Base-by-base conservation (phyloP, 1,140 invertebrate species). In the Lethrus apterus region DNA sequence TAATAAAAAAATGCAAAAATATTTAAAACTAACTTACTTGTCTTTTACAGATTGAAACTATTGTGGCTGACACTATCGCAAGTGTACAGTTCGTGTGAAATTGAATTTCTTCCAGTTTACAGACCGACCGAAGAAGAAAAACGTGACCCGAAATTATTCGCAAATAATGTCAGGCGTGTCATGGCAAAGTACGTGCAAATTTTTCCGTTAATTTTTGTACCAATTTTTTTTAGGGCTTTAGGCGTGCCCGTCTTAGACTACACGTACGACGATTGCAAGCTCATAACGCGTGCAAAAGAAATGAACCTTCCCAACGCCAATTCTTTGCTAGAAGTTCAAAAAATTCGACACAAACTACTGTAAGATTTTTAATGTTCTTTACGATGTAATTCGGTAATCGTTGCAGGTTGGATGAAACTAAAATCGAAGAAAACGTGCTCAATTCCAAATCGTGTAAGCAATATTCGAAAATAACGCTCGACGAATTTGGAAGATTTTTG, bases 71-170 rank as follows among this genome's bases (percentile, higher is more conserved):
- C 92, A 0, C 70, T 97, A 51, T 89, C 90, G 4, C 89, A 94
- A 67, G 82, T 94, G 50, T 83, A 89, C 58, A 95, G 86, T 52
- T 80, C 80, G 36, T 87, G 89, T 60, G 92, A 96, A 74, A 86
- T 98, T 38, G 92, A 96, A 74, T 96, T 90, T 71, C 75, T 98
- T 9, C 93, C 93, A 0, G 89, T 96, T 1, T 95, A 96, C 69
- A 76, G 72, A 10, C 93, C 93, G 1, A 90, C 72, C 55, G 84
- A 89, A 52, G 86, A 83, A 46, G 93, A 97, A 66, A 86, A 84
- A 63, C 70, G 75, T 47, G 83, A 97, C 73, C 85, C 91, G 0
- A 90, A 88, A 65, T 70, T 96, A 9, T 98, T 84, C 71, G 93
- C 92, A 2, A 78, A 80, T 50, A 96, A 96, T 70, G 92, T 98